Base-by-base conservation (phyloP, 2,797 vertebrate genomes). In the Aldrovandia affinis region DNA sequence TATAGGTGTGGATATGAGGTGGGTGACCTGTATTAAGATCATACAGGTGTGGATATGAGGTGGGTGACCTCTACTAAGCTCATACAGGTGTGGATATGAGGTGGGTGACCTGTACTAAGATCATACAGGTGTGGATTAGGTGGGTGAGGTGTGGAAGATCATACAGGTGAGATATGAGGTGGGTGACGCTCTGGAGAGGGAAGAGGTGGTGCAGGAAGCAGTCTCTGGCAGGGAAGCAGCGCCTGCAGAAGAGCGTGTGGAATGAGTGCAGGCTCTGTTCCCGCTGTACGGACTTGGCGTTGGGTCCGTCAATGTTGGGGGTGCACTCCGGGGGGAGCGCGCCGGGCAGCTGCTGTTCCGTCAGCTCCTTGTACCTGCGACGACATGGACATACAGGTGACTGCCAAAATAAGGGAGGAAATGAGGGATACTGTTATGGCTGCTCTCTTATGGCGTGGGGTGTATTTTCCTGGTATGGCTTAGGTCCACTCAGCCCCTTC, bases 181-280 rank as follows among this genome's bases (percentile, higher is more conserved):
- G 14, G 33, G 68, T 39, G 6, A 2, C 0, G 18, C 9, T 28
- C 55, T 18, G 18, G 42, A 42, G 42, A 2, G 54, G 2, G 30
- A 4, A 39, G 25, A 25, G 30, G 98, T 98, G 98, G 92, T 99
- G 98, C 44, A 99, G 96, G 94, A 99, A 99, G 93, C 98, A 99
- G 94, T 99, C 98, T 1, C n/a, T n/a, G n/a, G 99, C 99, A 91
- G 99, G 99, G 92, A 99, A 99, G 93, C 98, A 99, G 82, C 98
- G 97, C 52, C 98, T 94, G 89, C 98, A 99, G 95, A 99, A 99
- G 73, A 99, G 97, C 0, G 98, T 99, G 89, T 99, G 98, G 92
- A 99, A 99, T 52, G 98, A 99, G 90, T 99, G 98, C 81, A 99
- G 93, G 89, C 97, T 99, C 91, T 99, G 98, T 86, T 99, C 98